These are phyloP conservation scores for Eupithecia vulgata DNA, from an alignment of 2,888 invertebrate genomes.

Conservation along the genomic window DNA sequence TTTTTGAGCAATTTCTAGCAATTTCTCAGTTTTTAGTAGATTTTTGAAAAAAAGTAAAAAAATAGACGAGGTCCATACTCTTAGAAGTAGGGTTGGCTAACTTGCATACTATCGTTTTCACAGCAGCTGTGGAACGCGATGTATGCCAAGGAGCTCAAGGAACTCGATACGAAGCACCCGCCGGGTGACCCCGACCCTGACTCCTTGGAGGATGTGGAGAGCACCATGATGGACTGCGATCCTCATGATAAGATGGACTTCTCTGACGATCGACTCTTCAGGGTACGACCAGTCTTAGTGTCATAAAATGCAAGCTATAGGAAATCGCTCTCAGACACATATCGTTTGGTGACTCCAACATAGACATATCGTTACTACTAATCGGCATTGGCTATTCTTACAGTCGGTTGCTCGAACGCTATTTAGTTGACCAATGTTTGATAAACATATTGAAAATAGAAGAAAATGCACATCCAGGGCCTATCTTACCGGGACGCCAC, in stretches of 20 bases:
- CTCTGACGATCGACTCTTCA: constrained; percentile 71
- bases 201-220: constrained; percentile 73
- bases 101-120: constrained; percentile 28
- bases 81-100: constrained; percentile 14
- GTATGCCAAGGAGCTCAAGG: constrained; percentile 58
- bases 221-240: constrained; percentile 78
- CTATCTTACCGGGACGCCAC: too few species aligned
- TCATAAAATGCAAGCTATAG: constrained; percentile 5
- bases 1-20: neutral
- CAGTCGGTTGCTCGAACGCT: neutral
- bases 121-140: constrained; percentile 70
- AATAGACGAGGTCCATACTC: neutral
- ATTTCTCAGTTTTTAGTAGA: neutral
- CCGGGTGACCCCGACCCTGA: constrained; percentile 61
- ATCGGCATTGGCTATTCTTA: neutral
- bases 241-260: constrained; percentile 74
- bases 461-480: too few species aligned
- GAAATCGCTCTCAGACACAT: neutral
- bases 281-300: constrained; percentile 21
- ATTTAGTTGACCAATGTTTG: neutral
- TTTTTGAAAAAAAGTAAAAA: neutral
- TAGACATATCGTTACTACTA: neutral
- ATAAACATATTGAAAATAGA: too few species aligned
- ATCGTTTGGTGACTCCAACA: neutral
- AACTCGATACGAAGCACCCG: constrained; percentile 68